Base-by-base conservation (phyloP, 2,888 invertebrate genomes). In the Tinea semifulvella region DNA sequence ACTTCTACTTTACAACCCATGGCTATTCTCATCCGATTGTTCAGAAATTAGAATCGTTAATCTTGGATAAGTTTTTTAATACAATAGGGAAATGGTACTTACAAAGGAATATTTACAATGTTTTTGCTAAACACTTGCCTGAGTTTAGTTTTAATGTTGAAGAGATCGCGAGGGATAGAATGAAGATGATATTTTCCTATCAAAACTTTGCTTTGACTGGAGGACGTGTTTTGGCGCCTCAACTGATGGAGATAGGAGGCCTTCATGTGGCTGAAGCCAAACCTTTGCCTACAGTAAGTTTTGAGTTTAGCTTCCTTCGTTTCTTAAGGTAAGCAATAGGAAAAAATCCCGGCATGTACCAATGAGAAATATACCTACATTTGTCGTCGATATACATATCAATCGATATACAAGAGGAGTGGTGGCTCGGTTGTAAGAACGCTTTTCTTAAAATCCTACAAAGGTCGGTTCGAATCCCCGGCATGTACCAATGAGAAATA, bases 231-330 rank as follows among this genome's bases (percentile, higher is more conserved):
- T 50, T 70, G 16, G 58, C 83, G 0, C 83, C 84, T 0, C 84
- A 82, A 45, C 61, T 87, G 1, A 64, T 88, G 22, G 88, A 86
- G 62, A 80, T 86, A 20, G 86, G 82, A 17, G 88, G 86, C 1
- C 63, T 85, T 25, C 85, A 86, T 52, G 59, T 72, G 8, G 53
- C 51, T 8, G 51, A 56, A 44, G 54, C 59, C 2, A 65, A 66
- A 49, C 48, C 61, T 2, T 53, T 72, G 43, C 56, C 65, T 8
- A 47, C 62, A 53, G 71, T 71, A 50, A 51, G 54, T 43, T 19
- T n/a, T 16, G 25, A n/a, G 22, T 22, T 22, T 22, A 22, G 6
- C 22, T n/a, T n/a, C n/a, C n/a, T n/a, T n/a, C n/a, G n/a, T n/a
- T n/a, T n/a, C n/a, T n/a, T n/a, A n/a, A n/a, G n/a, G n/a, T n/a